phyloP scores from a whole-genome alignment of 2,113 vertebrate species.

The Hemibagrus wyckioides region DNA sequence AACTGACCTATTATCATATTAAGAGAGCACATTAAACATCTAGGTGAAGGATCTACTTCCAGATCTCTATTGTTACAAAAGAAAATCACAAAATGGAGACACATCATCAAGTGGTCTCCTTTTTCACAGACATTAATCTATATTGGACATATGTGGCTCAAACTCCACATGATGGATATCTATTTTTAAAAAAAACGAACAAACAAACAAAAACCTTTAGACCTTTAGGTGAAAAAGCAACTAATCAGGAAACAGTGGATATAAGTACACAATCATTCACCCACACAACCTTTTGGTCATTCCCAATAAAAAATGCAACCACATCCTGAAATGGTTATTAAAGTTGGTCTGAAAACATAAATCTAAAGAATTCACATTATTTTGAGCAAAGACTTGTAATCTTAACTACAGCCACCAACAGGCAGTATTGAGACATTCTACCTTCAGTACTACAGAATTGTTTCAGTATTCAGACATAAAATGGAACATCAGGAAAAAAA shows the following conservation, averaged over 20 bases:
- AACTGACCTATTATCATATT: not conserved
- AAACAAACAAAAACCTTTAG: not conserved
- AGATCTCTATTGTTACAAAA: not conserved
- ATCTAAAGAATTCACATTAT: not conserved
- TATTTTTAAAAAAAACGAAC: not conserved
- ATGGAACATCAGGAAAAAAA: not conserved
- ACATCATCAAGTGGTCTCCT: not conserved
- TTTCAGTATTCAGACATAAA: not conserved
- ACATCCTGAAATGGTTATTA: not conserved
- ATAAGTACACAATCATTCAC: not conserved
- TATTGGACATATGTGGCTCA: constrained; percentile 22
- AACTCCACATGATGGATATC: not conserved
- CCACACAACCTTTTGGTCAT: not conserved
- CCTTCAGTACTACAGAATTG: not conserved
- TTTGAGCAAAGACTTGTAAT: not conserved
- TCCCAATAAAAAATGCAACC: not conserved
- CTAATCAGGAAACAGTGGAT: not conserved
- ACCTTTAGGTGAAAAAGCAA: not conserved
- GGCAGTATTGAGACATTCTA: not conserved
- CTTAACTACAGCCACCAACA: not conserved
- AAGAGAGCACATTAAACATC: not conserved
- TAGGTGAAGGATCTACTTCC: not conserved
- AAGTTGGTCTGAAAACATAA: not conserved
- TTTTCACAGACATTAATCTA: not conserved
- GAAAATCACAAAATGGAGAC: not conserved